Conservation (phyloP, 1,140 invertebrate species). For the Leptinotarsa lineolata region DNA sequence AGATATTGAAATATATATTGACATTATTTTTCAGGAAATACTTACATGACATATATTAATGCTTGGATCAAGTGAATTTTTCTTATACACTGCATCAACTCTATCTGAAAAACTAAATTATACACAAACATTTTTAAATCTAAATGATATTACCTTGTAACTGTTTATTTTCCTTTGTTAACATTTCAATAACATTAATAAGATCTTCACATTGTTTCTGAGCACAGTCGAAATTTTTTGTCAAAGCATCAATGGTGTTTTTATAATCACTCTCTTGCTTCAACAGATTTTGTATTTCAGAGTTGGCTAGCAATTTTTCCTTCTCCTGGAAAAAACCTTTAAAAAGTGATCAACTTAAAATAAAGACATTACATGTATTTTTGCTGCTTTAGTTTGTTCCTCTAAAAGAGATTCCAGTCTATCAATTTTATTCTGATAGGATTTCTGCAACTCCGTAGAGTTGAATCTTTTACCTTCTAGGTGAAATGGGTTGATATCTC, state of each 20-base stretch:
- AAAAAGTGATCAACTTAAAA: slow-evolving; percentile 15
- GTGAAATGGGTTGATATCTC: slow-evolving; percentile 43
- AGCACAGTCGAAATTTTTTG: slow-evolving; percentile 41
- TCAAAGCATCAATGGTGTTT: slow-evolving; percentile 21
- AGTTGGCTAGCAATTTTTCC: slow-evolving; percentile 39
- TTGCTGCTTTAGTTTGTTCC: slow-evolving; percentile 37
- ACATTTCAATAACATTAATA: slow-evolving; percentile 41
- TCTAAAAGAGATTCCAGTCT: slow-evolving; percentile 42
- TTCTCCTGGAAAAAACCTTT: slow-evolving; percentile 39
- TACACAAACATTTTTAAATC: not conserved
- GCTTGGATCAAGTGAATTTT: slow-evolving; percentile 26
- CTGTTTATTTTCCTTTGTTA: slow-evolving; percentile 45
- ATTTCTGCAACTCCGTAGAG: slow-evolving; percentile 44
- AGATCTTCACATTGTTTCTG: slow-evolving; percentile 48
- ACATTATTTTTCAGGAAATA: not conserved
- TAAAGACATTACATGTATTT: slow-evolving; percentile 34
- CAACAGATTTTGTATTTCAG: slow-evolving; percentile 41
- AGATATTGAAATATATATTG: not conserved
- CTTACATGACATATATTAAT: slow-evolving; percentile 18
- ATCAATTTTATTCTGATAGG: slow-evolving; percentile 39
- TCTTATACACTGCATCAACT: slow-evolving; percentile 13
- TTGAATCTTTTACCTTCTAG: slow-evolving; percentile 36
- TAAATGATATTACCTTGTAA: slow-evolving; percentile 37
- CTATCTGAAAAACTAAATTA: slow-evolving; percentile 17
- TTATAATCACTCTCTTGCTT: slow-evolving; percentile 34